phyloP scores from a whole-genome alignment of 1,140 invertebrate species.

The Pomacea maculata region DNA sequence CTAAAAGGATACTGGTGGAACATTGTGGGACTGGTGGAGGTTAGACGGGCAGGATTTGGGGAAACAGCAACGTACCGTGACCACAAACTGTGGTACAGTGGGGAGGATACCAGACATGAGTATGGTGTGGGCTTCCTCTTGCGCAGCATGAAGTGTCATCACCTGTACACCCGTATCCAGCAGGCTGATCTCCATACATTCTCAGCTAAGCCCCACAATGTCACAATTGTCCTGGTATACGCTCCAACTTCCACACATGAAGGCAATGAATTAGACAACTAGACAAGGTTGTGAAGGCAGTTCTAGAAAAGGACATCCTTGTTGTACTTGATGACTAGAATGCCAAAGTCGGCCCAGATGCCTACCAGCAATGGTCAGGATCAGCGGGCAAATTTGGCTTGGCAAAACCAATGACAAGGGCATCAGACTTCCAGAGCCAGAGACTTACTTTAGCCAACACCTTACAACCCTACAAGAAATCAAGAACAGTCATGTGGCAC shows the following conservation, averaged over 20 bases:
- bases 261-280: constrained; percentile 20
- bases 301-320: constrained; percentile 32
- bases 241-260: no score
- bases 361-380: no score
- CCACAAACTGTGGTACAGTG: constrained; percentile 3
- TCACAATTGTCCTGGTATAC: constrained; percentile 30
- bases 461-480: no score
- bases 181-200: constrained; percentile 29
- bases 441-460: no score
- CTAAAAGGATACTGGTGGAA: constrained; percentile 15
- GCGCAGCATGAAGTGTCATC: constrained; percentile 6
- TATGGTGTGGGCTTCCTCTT: constrained; percentile 26
- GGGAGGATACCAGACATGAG: neutral
- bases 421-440: no score
- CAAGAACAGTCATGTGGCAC: no score
- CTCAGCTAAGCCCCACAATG: constrained; percentile 15
- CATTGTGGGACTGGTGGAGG: constrained; percentile 5
- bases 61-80: constrained; percentile 14
- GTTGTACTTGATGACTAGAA: constrained; percentile 27
- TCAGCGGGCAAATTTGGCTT: no score
- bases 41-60: constrained; percentile 3
- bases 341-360: no score
- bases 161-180: constrained; percentile 1
- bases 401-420: no score
- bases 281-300: constrained; percentile 49